Evolutionary conservation across 2,113 vertebrate species (phyloP), one percentile per base, ranked within the genome.

Genomic region (Pygoscelis adeliae): DNA sequence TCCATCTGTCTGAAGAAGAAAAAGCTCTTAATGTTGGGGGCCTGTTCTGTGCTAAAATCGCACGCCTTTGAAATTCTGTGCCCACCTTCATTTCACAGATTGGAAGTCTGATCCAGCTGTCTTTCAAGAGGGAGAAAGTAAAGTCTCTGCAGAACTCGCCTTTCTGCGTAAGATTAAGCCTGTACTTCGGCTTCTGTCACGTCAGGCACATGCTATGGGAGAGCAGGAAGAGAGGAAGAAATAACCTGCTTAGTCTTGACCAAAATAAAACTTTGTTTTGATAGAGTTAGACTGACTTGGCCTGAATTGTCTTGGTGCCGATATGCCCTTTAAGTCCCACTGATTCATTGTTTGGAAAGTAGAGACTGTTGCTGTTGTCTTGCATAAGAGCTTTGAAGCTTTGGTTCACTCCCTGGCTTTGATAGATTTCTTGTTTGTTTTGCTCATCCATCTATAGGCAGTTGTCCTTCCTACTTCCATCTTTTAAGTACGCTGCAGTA

Each of bases 331-430:
- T 79, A 91, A 95, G 69, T 87, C 47, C 34, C 47, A 76, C 73
- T 89, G 94, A 89, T 89, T 91, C 87, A 67, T 76, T 96, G 55
- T 94, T 96, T 93, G 89, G 81, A 78, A 78, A 74, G 56, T 52
- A 84, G 72, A 82, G 77, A 20, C 65, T 96, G 83, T 92, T 91
- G 30, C 3, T 83, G 62, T 94, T 72, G 17, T 73, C 83, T 95
- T 96, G 72, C 59, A 13, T 81, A 94, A 82, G 47, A 76, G 44
- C 72, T 92, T 93, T 90, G 83, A 89, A 91, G 81, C 69, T 78
- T 89, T 56, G 59, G 7, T 95, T 89, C 87, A 62, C 70, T 96
- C 81, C 50, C 7, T 61, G 56, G 52, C 61, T 72, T 84, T 52
- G 38, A 50, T 74, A 13, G 38, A 34, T 87, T 89, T 78, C 49